phyloP scores from a whole-genome alignment of 2,888 invertebrate species.

The Suillia variegata region DNA sequence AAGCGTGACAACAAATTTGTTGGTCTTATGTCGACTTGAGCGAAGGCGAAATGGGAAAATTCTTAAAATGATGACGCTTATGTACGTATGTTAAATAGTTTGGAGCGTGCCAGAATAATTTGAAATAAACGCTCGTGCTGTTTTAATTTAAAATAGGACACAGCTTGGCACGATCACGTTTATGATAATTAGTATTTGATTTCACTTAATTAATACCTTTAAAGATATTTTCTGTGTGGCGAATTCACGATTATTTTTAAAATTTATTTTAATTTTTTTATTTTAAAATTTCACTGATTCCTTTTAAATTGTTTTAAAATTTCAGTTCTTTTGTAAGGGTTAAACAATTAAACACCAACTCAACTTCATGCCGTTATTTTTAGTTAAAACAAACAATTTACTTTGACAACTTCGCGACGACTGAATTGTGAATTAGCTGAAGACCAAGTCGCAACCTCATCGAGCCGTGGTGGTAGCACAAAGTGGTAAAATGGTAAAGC shows the following conservation, averaged over 20 bases:
- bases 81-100: constrained; percentile 14
- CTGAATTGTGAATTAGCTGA: constrained; percentile 16
- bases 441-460: background rate
- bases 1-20: constrained; percentile 19
- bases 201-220: too few relatives aligned
- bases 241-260: too few relatives aligned
- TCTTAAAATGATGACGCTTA: constrained; percentile 20
- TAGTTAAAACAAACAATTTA: background rate
- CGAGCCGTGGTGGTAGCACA: background rate
- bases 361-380: too few relatives aligned
- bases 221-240: too few relatives aligned
- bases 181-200: too few relatives aligned
- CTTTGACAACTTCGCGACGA: constrained; percentile 18
- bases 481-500: constrained; percentile 1
- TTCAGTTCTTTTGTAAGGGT: too few relatives aligned
- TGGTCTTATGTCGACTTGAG: constrained; percentile 15
- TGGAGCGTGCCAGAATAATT: constrained; percentile 28
- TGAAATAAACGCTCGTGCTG: background rate
- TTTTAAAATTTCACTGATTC: too few relatives aligned
- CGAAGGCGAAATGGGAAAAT: too few relatives aligned
- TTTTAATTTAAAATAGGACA: background rate
- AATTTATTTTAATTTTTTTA: too few relatives aligned
- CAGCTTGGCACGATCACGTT: too few relatives aligned
- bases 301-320: too few relatives aligned
- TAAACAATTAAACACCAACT: too few relatives aligned